phyloP scores from a whole-genome alignment of 1,140 invertebrate species.

The Lethocerus indicus region DNA sequence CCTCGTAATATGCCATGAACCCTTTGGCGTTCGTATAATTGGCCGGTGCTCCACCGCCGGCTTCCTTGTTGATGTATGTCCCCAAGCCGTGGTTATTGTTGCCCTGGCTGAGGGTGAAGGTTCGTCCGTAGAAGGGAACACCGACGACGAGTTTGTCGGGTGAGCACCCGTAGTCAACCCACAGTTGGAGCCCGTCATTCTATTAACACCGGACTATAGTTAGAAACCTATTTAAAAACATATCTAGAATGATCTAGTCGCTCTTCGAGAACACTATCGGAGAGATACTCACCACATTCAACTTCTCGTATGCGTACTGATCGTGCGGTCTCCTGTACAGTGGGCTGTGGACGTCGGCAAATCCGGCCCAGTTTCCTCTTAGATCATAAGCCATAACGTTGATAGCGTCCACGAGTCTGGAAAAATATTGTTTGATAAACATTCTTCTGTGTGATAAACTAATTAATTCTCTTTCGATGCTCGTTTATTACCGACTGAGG shows the following conservation, averaged over 20 bases:
- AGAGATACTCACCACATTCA: slow-evolving; percentile 57
- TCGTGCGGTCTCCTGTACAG: slow-evolving; percentile 67
- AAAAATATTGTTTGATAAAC: too few species aligned
- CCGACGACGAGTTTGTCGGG: slow-evolving; percentile 71
- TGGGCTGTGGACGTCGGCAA: slow-evolving; percentile 73
- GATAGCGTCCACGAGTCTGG: slow-evolving; percentile 46
- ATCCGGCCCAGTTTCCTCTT: slow-evolving; percentile 79
- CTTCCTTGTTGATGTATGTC: slow-evolving; percentile 49
- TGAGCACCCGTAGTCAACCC: slow-evolving; percentile 73
- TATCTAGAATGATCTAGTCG: too few species aligned
- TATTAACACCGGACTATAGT: slow-evolving; percentile 22
- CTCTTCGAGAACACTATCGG: too few species aligned
- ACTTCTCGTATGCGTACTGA: slow-evolving; percentile 70
- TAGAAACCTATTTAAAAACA: too few species aligned
- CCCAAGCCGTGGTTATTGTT: slow-evolving; percentile 67
- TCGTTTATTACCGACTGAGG: too few species aligned
- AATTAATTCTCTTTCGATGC: too few species aligned
- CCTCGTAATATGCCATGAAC: slow-evolving; percentile 55
- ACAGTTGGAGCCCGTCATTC: slow-evolving; percentile 69
- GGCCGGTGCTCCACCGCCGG: slow-evolving; percentile 65
- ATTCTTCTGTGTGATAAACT: too few species aligned
- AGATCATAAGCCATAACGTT: slow-evolving; percentile 86
- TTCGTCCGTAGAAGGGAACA: slow-evolving; percentile 33
- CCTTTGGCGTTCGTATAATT: slow-evolving; percentile 59
- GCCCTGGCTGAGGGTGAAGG: slow-evolving; percentile 35